phyloP scores from a whole-genome alignment of 2,888 invertebrate genomes.

The Apodemia mormo region DNA sequence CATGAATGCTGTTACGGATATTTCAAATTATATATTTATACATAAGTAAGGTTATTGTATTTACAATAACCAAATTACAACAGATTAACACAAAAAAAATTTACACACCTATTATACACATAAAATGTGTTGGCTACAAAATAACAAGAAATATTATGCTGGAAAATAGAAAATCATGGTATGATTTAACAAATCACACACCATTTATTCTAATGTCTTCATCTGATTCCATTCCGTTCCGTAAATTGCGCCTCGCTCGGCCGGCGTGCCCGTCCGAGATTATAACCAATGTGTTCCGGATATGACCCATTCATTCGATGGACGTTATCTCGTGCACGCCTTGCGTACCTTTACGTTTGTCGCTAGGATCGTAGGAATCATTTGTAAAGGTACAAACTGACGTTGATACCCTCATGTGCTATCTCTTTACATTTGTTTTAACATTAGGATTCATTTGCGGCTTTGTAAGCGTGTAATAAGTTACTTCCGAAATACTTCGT shows the following conservation, averaged over 20 bases:
- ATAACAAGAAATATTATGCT: neutral
- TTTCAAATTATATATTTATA: no score
- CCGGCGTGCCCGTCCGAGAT: constrained; percentile 42
- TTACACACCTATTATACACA: no score
- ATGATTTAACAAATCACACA: constrained; percentile 11
- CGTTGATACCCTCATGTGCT: neutral
- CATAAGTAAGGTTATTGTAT: no score
- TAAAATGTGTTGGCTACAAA: no score
- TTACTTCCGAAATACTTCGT: neutral
- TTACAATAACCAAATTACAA: no score
- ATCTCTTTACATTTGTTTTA: neutral
- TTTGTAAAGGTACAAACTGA: constrained; percentile 29
- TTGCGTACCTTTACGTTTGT: constrained; percentile 56
- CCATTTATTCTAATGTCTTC: constrained; percentile 20
- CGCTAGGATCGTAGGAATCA: constrained; percentile 42
- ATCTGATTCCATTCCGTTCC: constrained; percentile 25
- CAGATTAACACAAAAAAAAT: no score
- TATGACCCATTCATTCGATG: constrained; percentile 59
- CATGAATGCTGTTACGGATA: no score
- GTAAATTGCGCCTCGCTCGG: constrained; percentile 46
- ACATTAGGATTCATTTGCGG: neutral
- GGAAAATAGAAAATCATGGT: neutral
- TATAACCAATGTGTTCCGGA: constrained; percentile 58
- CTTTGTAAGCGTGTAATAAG: neutral
- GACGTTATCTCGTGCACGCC: constrained; percentile 60